A percentile compares a stretch with the other conserved stretches of the same genome.
Evolutionary conservation across 2,888 invertebrate genomes (phyloP).

Genomic region (Pyrgus malvae): DNA sequence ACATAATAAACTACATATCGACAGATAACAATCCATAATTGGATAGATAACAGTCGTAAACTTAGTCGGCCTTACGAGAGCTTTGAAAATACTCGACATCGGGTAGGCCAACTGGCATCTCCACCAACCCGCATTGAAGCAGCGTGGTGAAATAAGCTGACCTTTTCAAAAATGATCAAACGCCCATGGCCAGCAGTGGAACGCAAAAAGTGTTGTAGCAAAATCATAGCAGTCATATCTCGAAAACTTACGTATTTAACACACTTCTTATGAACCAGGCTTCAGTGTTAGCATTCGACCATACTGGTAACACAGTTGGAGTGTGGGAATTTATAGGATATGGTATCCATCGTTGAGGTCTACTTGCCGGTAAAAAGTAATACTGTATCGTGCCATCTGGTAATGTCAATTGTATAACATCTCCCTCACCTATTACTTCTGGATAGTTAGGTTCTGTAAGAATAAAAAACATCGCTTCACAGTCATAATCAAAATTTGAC

Average conservation of each 20-base stretch:
- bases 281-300: constrained; percentile 39
- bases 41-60: too few species aligned
- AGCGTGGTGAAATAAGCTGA: too few species aligned
- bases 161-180: too few species aligned
- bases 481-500: too few species aligned
- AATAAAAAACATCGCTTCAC: not conserved
- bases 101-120: too few species aligned
- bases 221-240: not conserved
- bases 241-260: constrained; percentile 48
- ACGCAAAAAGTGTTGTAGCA: not conserved
- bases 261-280: constrained; percentile 62
- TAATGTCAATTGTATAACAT: constrained; percentile 52
- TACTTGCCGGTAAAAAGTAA: constrained; percentile 55
- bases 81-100: too few species aligned
- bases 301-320: constrained; percentile 31
- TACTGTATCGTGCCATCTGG: constrained; percentile 64
- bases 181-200: too few species aligned
- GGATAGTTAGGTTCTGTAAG: constrained; percentile 35
- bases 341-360: constrained; percentile 39
- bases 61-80: too few species aligned
- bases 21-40: too few species aligned
- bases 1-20: too few species aligned
- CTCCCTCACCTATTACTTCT: constrained; percentile 66
- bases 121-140: too few species aligned
- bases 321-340: constrained; percentile 31